Percentiles rank a stretch among this genome's conserved stretches.
Evolutionary conservation across 2,113 vertebrate genomes (phyloP).

Genomic region (Sus scrofa): DNA sequence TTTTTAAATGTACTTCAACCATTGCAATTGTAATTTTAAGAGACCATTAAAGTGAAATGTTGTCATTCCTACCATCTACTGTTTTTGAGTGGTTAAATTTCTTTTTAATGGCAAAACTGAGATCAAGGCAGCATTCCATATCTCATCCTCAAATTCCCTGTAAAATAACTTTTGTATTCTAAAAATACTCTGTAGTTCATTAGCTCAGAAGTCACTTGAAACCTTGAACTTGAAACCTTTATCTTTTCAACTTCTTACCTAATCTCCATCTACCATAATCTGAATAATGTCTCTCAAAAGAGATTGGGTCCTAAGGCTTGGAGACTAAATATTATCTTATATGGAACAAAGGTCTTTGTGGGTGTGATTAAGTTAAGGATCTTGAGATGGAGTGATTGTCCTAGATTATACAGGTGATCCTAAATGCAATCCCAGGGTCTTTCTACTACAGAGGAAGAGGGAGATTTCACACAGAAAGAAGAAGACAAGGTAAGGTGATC

Average conservation of each 20-base stretch:
- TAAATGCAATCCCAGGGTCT: background rate
- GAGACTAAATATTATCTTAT: background rate
- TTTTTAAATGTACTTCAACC: background rate
- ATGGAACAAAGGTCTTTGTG: background rate
- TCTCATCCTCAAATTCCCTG: background rate
- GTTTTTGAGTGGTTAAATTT: background rate
- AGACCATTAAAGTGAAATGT: background rate
- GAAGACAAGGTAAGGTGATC: background rate
- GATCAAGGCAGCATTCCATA: background rate
- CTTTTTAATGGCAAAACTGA: background rate
- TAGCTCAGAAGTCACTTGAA: background rate
- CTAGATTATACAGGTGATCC: background rate
- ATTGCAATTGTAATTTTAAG: background rate
- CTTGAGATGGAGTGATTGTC: background rate
- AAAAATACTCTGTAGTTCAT: background rate
- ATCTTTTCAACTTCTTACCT: background rate
- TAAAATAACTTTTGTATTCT: background rate
- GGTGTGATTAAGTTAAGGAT: background rate
- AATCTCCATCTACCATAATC: background rate
- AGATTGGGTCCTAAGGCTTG: background rate
- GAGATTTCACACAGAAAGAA: background rate
- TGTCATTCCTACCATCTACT: background rate
- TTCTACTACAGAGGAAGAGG: background rate
- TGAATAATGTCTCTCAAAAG: background rate
- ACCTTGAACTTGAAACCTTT: background rate